phyloP scores from a whole-genome alignment of 2,797 vertebrate genomes.

The Ibycter americanus region DNA sequence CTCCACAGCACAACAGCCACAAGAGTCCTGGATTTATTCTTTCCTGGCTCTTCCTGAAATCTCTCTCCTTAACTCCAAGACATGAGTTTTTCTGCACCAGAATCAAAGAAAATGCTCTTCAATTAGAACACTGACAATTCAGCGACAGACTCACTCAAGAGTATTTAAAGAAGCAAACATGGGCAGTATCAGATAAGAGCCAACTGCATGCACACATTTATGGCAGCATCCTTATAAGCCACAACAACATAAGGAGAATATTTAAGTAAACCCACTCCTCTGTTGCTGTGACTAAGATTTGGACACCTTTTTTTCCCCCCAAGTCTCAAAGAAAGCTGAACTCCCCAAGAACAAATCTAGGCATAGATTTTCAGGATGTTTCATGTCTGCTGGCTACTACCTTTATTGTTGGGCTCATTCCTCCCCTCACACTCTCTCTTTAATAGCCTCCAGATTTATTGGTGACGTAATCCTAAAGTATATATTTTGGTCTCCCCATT shows the following conservation, averaged over 20 bases:
- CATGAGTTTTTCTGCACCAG: rapidly evolving
- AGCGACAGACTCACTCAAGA: neutral
- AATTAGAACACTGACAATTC: rapidly evolving
- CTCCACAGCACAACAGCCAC: neutral
- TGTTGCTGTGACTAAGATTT: neutral
- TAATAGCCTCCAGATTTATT: neutral
- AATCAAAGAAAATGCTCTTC: neutral
- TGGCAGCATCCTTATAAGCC: neutral
- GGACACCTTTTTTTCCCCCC: rapidly evolving
- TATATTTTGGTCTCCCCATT: neutral
- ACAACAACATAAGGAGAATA: neutral
- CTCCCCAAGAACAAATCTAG: neutral
- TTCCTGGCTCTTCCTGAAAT: neutral
- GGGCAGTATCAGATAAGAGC: neutral
- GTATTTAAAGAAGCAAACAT: rapidly evolving
- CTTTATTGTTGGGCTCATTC: neutral
- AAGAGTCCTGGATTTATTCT: neutral
- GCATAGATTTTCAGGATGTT: neutral
- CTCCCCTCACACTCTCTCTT: neutral
- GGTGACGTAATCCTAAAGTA: neutral
- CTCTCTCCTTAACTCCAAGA: neutral
- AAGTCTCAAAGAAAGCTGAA: neutral
- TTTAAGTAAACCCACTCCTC: neutral
- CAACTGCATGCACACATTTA: rapidly evolving
- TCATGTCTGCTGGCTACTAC: neutral